Base-by-base conservation (phyloP, 2,797 vertebrate genomes). In the Sparidentex hasta region DNA sequence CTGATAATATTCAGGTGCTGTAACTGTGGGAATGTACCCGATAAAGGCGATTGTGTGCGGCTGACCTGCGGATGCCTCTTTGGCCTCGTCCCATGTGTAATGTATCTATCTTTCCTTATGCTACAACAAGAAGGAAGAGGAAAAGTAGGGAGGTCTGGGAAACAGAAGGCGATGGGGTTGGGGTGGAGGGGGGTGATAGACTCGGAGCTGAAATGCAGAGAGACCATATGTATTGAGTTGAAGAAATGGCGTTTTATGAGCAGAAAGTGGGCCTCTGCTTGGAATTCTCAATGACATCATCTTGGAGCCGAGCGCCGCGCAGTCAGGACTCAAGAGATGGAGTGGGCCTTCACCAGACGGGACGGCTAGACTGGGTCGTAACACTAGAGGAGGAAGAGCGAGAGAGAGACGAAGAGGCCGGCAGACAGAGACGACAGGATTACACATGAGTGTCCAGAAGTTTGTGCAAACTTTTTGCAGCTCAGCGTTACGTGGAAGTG, bases 221-320 rank as follows among this genome's bases (percentile, higher is more conserved):
- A 86, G 80, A 87, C 88, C 93, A 92, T 91, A 91, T 93, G 94
- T 85, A 92, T 81, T 79, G 87, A 94, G 89, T 92, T 88, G 90
- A 82, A 91, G 88, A 90, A 90, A 92, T 90, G 62, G 63, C 65
- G 29, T 91, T 94, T 93, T 93, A 92, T 89, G 92, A 93, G 90
- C 78, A 43, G 82, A 78, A 90, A 93, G 90, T 88, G 93, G 93
- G 93, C 92, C 92, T 93, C 93, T 79, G 90, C 90, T 88, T 91
- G 93, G 92, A 95, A 94, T 94, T 94, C 91, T 90, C 90, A 81
- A 91, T 95, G 93, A 95, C 94, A 94, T 95, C 93, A 95, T 92
- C 76, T 76, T 84, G 73, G 80, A 89, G 85, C 71, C 13, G 65
- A 85, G 76, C 41, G 33, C 68, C 41, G 23, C n/a, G 61, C 71